Base-by-base conservation (phyloP, 2,888 invertebrate species). In the Linnaemya vulpina region DNA sequence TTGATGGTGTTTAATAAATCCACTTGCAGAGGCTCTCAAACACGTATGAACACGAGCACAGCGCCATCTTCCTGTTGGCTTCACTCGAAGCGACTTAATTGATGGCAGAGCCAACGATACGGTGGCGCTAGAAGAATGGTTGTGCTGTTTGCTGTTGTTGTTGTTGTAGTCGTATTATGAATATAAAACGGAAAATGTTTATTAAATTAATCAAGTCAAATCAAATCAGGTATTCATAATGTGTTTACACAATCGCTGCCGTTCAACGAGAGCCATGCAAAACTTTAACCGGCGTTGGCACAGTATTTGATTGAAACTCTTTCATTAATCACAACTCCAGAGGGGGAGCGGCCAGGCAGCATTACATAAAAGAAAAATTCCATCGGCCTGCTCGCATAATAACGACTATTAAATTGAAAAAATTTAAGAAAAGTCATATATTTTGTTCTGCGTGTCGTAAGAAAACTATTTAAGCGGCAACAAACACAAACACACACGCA, bases 151-250 rank as follows among this genome's bases (percentile, higher is more conserved):
- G 15, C 17, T 22, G 15, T 8, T 8, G 63, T 22, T 58, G 22
- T 0, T 17, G 20, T 15, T 49, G 62, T 30, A 58, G 55, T 63
- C 25, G 63, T 43, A 53, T 65, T 43, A 40, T 65, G 63, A 71
- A 82, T 65, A 82, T 65, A 65, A 82, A 76, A 71, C 53, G 80
- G 77, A 77, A 84, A 84, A 77, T 78, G 65, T 82, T 85, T 74
- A 85, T 82, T 82, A 85, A 81, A 85, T 85, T 85, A 85, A 85
- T 85, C 85, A 85, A 84, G 81, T 81, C 81, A 85, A 84, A 84
- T 84, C 81, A 78, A 85, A 85, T 85, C 82, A 78, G 82, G 84
- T 84, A 81, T 84, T 86, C 83, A 83, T 60, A 73, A 73, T 76
- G 68, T 80, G 83, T 80, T 79, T 76, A 73, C 80, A 70, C 68